phyloP scores from a whole-genome alignment of 1,140 invertebrate genomes.

The Colletes gigas region DNA sequence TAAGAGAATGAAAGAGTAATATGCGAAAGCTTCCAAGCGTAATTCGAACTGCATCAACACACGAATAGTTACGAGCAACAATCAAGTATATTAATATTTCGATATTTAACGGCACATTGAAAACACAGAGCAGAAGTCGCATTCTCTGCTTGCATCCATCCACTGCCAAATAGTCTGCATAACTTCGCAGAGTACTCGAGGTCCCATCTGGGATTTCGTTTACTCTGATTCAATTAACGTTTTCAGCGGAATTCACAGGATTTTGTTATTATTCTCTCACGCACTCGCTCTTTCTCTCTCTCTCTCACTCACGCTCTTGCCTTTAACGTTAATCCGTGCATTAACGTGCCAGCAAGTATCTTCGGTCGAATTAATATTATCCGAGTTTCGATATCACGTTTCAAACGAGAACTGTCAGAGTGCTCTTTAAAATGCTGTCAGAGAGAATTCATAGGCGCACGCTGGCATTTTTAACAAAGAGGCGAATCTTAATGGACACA shows the following conservation, averaged over 20 bases:
- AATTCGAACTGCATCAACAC: constrained; percentile 59
- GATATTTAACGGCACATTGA: constrained; percentile 56
- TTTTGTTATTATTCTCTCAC: neutral
- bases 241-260: neutral
- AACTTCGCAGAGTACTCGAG: constrained; percentile 1
- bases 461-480: too few species aligned
- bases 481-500: too few species aligned
- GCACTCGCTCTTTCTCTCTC: too few species aligned
- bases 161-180: constrained; percentile 62
- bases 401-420: neutral
- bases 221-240: neutral
- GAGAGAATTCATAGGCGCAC: neutral
- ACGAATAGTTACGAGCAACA: constrained; percentile 59
- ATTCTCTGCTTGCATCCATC: constrained; percentile 63
- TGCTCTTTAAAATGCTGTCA: neutral
- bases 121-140: constrained; percentile 58
- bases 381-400: neutral
- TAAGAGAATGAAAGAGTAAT: constrained; percentile 13
- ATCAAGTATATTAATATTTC: constrained; percentile 20
- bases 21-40: constrained; percentile 56
- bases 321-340: neutral
- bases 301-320: neutral
- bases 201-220: constrained; percentile 5
- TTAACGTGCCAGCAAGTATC: neutral
- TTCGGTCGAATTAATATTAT: neutral